Conservation (phyloP, 64 coral and sea anemone species). For the Acropora yongei region DNA sequence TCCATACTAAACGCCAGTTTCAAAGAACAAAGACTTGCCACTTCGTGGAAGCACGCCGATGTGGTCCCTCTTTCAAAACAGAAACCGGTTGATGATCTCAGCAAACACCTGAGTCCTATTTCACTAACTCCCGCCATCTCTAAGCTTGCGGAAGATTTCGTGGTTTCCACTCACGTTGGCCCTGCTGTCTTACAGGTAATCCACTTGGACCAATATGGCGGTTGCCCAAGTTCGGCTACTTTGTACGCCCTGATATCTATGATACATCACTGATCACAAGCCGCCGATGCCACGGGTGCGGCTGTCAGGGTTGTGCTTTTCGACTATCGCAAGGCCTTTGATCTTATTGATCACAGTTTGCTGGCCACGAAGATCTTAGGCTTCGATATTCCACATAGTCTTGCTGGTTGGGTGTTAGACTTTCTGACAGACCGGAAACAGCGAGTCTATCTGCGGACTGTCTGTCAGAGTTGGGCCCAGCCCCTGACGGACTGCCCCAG, state of each 20-base stretch:
- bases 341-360: neutral
- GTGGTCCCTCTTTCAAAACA: too few species aligned
- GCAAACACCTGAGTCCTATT: too few species aligned
- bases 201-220: neutral
- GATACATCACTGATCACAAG: neutral
- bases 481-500: too few species aligned
- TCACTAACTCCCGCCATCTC: neutral
- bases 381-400: neutral
- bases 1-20: too few species aligned
- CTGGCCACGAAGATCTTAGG: neutral
- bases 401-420: neutral
- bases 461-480: neutral
- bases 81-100: too few species aligned
- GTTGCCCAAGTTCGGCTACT: neutral
- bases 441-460: neutral
- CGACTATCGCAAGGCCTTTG: neutral
- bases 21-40: too few species aligned
- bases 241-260: neutral
- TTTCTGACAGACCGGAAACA: neutral
- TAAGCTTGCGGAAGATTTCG: neutral
- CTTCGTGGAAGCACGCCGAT: too few species aligned
- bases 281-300: neutral
- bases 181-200: neutral
- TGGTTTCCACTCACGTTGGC: neutral
- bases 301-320: neutral